Base-by-base conservation (phyloP, 2,797 vertebrate genomes). In the Lerista edwardsae region DNA sequence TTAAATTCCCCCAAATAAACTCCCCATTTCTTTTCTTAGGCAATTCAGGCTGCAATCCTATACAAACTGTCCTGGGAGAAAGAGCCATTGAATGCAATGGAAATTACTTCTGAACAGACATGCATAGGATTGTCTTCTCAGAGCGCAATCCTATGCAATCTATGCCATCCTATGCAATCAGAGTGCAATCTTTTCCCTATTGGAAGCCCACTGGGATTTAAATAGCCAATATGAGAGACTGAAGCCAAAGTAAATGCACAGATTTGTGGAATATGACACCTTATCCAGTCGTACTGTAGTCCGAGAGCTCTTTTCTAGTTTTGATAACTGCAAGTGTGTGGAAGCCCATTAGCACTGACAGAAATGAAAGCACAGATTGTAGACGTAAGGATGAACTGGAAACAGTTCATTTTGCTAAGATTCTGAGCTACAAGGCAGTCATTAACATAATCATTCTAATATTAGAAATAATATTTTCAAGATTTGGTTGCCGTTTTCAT, bases 401-500 rank as follows among this genome's bases (percentile, higher is more conserved):
- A 88, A 71, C 27, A 65, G 25, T 73, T 79, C 15, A 61, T 3
- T 36, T 41, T 64, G 55, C 31, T 62, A 41, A 51, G 21, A 36
- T 34, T 73, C 12, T 25, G 59, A 64, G 61, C 11, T 5, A 23
- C 44, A 47, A 55, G 25, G 47, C 65, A 36, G 31, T 10, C 5
- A 79, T 79, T 79, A 64, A 36, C 23, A 39, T 79, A 79, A 68
- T 79, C 19, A 25, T 80, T 80, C 65, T 51, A 1, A 44, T 75
- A 77, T 74, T 87, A 34, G 11, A 64, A 3, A 19, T 64, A 36
- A 23, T 69, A 27, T 87, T 61, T 82, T 27, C 29, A 64, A 34
- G 41, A 34, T 4, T 0, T 79, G 31, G 14, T 62, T 34, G 17
- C 55, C 55, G 14, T 72, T 3, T 88, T 84, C 80, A 0, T 6